Percentiles rank a stretch among this genome's conserved stretches.
phyloP scores from a whole-genome alignment of 37 sponge, comb jelly and placozoan genomes.

The Axinella damicornis region DNA sequence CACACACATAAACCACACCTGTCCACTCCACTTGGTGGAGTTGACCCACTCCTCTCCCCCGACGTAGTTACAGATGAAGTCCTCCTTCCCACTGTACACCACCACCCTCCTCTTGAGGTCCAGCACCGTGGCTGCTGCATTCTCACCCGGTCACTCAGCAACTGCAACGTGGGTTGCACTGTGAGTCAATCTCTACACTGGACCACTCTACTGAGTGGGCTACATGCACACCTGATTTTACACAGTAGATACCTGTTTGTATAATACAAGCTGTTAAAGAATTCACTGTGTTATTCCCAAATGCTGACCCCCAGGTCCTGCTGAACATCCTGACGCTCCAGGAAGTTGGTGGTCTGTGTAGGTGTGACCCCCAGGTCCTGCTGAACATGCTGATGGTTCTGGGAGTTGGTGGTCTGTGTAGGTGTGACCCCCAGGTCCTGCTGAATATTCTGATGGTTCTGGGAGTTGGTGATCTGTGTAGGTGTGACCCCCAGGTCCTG shows the following conservation, averaged over 20 bases:
- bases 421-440: too few relatives aligned
- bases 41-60: slow-evolving; percentile 77
- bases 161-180: slow-evolving; percentile 1
- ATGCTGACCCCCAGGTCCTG: slow-evolving; percentile 73
- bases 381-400: too few relatives aligned
- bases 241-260: not conserved
- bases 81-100: slow-evolving; percentile 88
- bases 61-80: slow-evolving; percentile 82
- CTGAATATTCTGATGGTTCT: too few relatives aligned
- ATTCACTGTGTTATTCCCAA: slow-evolving; percentile 67
- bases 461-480: too few relatives aligned
- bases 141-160: slow-evolving; percentile 77
- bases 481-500: too few relatives aligned
- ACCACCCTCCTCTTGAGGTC: slow-evolving; percentile 51
- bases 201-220: too few relatives aligned
- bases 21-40: slow-evolving; percentile 67
- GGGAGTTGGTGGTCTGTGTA: too few relatives aligned
- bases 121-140: slow-evolving; percentile 51
- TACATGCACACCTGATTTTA: too few relatives aligned
- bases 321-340: slow-evolving; percentile 62
- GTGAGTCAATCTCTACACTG: too few relatives aligned
- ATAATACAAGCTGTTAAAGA: slow-evolving; percentile 3
- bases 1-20: too few relatives aligned
- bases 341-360: slow-evolving; percentile 37
- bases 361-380: too few relatives aligned